Percentiles rank a stretch among this genome's conserved stretches.
These are phyloP conservation scores for Lophura swinhoii DNA, from an alignment of 2,797 vertebrate genomes.

Conservation along the genomic window DNA sequence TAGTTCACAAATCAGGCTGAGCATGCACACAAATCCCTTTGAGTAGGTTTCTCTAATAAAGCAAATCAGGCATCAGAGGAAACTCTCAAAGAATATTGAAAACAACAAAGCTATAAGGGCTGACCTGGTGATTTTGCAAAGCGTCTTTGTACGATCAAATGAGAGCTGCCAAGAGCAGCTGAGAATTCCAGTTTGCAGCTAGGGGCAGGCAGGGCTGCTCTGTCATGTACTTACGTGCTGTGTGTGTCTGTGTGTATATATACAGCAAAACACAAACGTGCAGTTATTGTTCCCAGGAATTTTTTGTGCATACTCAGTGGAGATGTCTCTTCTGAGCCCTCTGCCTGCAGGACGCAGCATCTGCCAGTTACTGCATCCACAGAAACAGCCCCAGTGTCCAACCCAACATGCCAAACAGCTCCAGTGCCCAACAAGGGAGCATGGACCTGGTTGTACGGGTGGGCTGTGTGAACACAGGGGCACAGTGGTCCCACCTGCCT, in stretches of 20 bases:
- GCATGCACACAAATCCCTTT: constrained; percentile 69
- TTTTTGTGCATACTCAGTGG: rapidly evolving
- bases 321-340: not conserved
- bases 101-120: constrained; percentile 22
- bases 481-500: not conserved
- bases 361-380: not conserved
- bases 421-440: not conserved
- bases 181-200: not conserved
- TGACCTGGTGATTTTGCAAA: constrained; percentile 19
- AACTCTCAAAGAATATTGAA: constrained; percentile 48
- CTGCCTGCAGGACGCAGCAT: not conserved
- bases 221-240: not conserved
- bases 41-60: constrained; percentile 67
- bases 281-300: not conserved
- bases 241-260: not conserved
- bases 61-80: constrained; percentile 47
- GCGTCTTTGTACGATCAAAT: not conserved
- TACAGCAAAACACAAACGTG: rapidly evolving
- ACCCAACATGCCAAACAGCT: not conserved
- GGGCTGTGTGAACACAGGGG: not conserved
- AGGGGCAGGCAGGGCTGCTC: not conserved
- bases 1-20: constrained; percentile 73
- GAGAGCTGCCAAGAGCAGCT: not conserved
- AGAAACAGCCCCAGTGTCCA: not conserved
- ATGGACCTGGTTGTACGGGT: rapidly evolving